Percentiles rank a stretch among this genome's conserved stretches.
Conservation (phyloP, 2,113 vertebrate genomes). For the Ailuropoda melanoleuca region DNA sequence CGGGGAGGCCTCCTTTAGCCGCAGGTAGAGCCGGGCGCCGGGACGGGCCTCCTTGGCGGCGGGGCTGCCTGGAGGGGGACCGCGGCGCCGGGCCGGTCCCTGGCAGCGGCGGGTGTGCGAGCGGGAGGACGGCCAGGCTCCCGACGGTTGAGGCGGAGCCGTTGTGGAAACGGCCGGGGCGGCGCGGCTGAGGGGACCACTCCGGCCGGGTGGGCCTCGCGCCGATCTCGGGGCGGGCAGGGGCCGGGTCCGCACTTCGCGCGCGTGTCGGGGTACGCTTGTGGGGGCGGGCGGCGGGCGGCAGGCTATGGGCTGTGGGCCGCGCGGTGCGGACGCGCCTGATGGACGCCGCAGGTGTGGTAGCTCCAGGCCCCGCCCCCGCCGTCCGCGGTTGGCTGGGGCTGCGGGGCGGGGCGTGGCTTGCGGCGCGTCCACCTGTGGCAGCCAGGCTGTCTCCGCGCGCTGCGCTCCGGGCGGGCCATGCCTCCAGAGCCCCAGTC, state of each 20-base stretch:
- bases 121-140: accelerated
- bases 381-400: not conserved
- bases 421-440: not conserved
- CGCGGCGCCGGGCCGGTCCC: no score
- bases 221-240: not conserved
- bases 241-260: not conserved
- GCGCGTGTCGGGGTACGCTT: accelerated
- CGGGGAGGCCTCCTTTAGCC: accelerated
- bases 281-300: not conserved
- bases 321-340: accelerated
- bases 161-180: not conserved
- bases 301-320: not conserved
- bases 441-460: not conserved
- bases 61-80: not conserved
- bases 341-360: not conserved
- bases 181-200: not conserved
- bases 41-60: not conserved
- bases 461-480: no score
- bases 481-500: not conserved
- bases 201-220: not conserved
- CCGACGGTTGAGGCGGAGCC: not conserved
- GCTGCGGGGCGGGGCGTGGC: not conserved
- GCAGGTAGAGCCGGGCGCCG: accelerated
- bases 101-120: accelerated
- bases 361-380: not conserved